Base-by-base conservation (phyloP, 2,888 invertebrate genomes). In the Cremastobaeus sp. region DNA sequence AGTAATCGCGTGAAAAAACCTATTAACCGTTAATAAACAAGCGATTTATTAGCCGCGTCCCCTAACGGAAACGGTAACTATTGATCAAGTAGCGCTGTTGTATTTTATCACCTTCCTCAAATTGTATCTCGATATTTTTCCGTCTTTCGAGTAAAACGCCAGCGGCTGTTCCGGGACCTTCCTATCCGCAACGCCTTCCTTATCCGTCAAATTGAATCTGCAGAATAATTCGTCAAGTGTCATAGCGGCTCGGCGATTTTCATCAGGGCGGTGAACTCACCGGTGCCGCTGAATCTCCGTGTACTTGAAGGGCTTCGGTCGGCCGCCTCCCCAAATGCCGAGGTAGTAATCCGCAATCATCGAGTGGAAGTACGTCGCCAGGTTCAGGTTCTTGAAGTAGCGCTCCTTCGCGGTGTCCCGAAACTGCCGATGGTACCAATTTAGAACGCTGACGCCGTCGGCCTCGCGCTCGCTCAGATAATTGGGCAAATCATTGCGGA, bases 361-460 rank as follows among this genome's bases (percentile, higher is more conserved):
- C 0, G 98, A 97, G 86, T 99, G 99, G 85, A 98, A 98, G 86
- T 97, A 97, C 88, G 94, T 94, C 0, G 97, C 95, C 93, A 97
- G 96, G 87, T 97, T 97, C 92, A 97, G 94, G 84, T 99, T 98
- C 88, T 96, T 96, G 89, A 99, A 98, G 88, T 99, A 99, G 43
- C 98, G 89, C 86, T 98, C 98, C 55, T 93, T 93, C 0, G 98
- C 98, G 0, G 98, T 93, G 83, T 97, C 97, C 0, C 96, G 91
- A 88, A 99, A 99, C 88, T 98, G 98, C 57, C 97, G 90, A 86
- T 99, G 98, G 86, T 98, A 99, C 99, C 99, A 99, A 89, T 97
- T 97, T 90, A 99, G 93, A 0, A 99, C 99, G 81, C 95, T 97
- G 0, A 98, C 98, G 0, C 98, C 98, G 82, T 98, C 99, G 0